Conservation (phyloP, 2,888 invertebrate genomes). For the Lasioglossum marginatum region DNA sequence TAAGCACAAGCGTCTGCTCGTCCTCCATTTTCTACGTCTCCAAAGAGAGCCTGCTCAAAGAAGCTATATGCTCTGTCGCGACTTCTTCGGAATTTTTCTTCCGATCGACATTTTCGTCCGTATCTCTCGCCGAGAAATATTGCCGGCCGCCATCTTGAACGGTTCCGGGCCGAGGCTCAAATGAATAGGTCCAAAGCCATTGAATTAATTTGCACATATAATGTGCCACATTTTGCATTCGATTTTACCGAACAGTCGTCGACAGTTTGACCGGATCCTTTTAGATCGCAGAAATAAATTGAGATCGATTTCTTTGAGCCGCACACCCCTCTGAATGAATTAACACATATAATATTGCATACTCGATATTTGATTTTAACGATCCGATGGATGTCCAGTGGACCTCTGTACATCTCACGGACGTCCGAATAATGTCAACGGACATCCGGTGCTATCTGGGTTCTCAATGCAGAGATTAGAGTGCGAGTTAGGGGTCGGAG, state of each 20-base stretch:
- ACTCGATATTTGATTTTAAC: not conserved
- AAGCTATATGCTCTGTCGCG: not conserved
- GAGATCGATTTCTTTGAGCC: constrained; percentile 1
- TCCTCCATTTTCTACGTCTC: not conserved
- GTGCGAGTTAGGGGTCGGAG: not conserved
- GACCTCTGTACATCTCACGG: too few species aligned
- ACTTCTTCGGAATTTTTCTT: not conserved
- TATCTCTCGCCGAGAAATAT: not conserved
- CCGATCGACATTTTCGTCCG: not conserved
- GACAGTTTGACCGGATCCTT: not conserved
- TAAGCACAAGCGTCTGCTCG: too few species aligned
- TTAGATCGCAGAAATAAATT: too few species aligned
- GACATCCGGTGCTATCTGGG: too few species aligned
- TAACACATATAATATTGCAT: not conserved
- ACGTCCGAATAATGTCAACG: too few species aligned
- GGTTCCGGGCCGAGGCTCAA: not conserved
- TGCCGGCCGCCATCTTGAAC: not conserved
- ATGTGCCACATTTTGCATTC: not conserved
- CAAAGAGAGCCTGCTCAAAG: not conserved
- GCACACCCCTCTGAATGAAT: not conserved
- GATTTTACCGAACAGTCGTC: not conserved
- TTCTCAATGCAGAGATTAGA: not conserved
- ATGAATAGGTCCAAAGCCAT: not conserved
- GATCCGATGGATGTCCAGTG: too few species aligned
- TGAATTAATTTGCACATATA: not conserved